Evolutionary conservation across 2,797 vertebrate genomes (phyloP).

Genomic region (Hippoglossus hippoglossus): DNA sequence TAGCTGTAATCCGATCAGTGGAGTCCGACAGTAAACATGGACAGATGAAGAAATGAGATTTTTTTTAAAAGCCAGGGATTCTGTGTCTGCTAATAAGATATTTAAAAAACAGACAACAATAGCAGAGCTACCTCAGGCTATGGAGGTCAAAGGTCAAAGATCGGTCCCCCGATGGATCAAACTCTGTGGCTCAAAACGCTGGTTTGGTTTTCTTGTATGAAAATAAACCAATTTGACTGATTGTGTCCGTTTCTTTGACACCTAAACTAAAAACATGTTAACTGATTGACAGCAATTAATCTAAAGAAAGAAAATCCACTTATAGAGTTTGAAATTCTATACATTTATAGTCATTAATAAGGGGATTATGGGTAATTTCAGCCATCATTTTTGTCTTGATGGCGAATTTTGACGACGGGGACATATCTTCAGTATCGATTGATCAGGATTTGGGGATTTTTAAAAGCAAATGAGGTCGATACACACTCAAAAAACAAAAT

Average conservation of each 20-base stretch:
- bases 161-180: background rate
- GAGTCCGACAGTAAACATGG: slow-evolving; percentile 61
- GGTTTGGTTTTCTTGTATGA: background rate
- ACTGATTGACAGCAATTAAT: no score
- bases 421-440: no score
- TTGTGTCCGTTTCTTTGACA: background rate
- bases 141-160: slow-evolving; percentile 9
- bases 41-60: slow-evolving; percentile 55
- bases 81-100: slow-evolving; percentile 9
- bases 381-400: no score
- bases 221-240: background rate
- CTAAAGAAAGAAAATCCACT: background rate
- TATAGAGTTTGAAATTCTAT: background rate
- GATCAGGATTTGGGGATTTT: no score
- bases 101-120: slow-evolving; percentile 18
- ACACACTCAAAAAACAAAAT: no score
- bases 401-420: no score
- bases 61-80: slow-evolving; percentile 20
- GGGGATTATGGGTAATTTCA: background rate
- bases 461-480: no score
- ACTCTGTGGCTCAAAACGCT: background rate
- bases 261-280: background rate
- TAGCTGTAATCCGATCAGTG: slow-evolving; percentile 62
- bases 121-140: background rate
- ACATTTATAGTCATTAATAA: background rate